Conservation (phyloP, 2,797 vertebrate species). For the Sebastes oblongus region DNA sequence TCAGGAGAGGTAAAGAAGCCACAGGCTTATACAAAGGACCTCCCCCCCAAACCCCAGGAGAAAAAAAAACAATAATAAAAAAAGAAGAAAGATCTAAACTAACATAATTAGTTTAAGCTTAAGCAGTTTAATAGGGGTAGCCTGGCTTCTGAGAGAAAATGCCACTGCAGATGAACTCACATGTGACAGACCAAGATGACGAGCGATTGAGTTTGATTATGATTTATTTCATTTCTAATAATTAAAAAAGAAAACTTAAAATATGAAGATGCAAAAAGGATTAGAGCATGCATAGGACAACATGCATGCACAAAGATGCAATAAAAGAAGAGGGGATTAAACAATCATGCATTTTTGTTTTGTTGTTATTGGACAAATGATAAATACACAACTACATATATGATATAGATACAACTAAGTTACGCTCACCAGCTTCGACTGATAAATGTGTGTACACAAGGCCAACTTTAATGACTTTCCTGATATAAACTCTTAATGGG, state of each 20-base stretch:
- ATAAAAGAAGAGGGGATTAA: background rate
- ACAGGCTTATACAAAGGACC: too few species aligned
- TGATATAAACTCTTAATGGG: background rate
- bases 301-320: background rate
- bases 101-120: too few species aligned
- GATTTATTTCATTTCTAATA: background rate
- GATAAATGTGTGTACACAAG: background rate
- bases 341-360: background rate
- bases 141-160: background rate
- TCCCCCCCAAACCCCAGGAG: too few species aligned
- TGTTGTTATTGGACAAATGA: background rate
- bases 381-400: background rate
- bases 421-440: background rate
- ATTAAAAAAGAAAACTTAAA: too few species aligned
- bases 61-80: too few species aligned
- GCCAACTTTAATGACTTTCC: background rate
- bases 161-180: background rate
- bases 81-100: too few species aligned
- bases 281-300: background rate
- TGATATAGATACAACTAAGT: background rate
- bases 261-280: background rate
- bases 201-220: background rate
- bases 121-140: background rate
- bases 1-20: too few species aligned
- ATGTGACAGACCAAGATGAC: background rate